These are phyloP conservation scores for Ferrisia virgata DNA, from an alignment of 2,888 invertebrate species.

Conservation along the genomic window DNA sequence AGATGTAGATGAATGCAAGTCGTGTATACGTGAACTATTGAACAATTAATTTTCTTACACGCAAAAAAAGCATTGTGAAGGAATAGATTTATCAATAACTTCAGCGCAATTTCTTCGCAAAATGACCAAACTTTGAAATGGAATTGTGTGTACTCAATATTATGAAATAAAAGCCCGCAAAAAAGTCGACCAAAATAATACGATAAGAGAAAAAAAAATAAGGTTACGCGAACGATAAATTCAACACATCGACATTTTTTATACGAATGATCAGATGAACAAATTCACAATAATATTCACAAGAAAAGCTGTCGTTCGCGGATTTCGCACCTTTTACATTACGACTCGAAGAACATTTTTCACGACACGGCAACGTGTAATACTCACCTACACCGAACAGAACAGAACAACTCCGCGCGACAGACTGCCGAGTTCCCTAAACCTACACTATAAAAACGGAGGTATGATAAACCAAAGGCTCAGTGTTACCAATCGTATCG, in stretches of 20 bases:
- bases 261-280: background rate
- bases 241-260: background rate
- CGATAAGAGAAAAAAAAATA: background rate
- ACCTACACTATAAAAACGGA: background rate
- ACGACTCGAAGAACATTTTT: background rate
- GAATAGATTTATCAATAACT: background rate
- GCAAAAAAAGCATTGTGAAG: background rate
- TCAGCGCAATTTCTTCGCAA: background rate
- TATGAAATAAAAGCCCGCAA: background rate
- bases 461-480: background rate
- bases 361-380: background rate
- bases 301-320: background rate
- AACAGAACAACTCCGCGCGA: background rate
- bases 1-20: background rate
- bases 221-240: background rate
- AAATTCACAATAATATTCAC: background rate
- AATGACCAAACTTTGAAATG: background rate
- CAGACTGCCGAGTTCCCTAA: background rate
- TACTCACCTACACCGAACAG: too few species aligned
- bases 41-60: background rate
- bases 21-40: background rate
- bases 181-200: background rate
- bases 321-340: background rate
- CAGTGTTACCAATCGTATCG: slow-evolving; percentile 3
- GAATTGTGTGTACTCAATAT: background rate